phyloP scores from a whole-genome alignment of 2,113 vertebrate genomes.

The Chlorocebus sabaeus region DNA sequence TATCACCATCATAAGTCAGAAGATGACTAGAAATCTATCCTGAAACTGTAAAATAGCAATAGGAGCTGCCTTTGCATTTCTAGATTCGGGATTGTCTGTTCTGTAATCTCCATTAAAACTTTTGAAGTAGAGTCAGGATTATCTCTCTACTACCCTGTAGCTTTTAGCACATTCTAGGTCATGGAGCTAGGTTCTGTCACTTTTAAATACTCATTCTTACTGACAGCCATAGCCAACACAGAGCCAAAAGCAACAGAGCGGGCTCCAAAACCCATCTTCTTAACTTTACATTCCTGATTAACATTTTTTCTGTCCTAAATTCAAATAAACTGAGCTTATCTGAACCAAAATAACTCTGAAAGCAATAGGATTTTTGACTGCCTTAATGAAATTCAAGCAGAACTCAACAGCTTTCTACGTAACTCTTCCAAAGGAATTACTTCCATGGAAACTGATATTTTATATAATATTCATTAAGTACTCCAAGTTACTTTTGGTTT shows the following conservation, averaged over 20 bases:
- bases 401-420: background rate
- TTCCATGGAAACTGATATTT: background rate
- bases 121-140: background rate
- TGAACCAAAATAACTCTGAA: background rate
- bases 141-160: background rate
- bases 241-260: background rate
- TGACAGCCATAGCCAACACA: background rate
- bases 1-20: background rate
- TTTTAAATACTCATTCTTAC: background rate
- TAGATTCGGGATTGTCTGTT: background rate
- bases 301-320: slow-evolving; percentile 7
- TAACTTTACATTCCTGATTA: background rate
- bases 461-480: background rate
- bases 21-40: background rate
- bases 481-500: background rate
- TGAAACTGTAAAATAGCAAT: background rate
- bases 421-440: slow-evolving; percentile 12
- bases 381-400: background rate
- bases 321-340: background rate
- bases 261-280: background rate
- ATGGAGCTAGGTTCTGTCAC: background rate
- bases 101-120: background rate
- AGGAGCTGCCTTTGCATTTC: background rate
- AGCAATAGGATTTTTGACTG: background rate
- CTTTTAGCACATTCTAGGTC: background rate